Conservation (phyloP, 1,140 invertebrate genomes). For the Heliothis subflexa region DNA sequence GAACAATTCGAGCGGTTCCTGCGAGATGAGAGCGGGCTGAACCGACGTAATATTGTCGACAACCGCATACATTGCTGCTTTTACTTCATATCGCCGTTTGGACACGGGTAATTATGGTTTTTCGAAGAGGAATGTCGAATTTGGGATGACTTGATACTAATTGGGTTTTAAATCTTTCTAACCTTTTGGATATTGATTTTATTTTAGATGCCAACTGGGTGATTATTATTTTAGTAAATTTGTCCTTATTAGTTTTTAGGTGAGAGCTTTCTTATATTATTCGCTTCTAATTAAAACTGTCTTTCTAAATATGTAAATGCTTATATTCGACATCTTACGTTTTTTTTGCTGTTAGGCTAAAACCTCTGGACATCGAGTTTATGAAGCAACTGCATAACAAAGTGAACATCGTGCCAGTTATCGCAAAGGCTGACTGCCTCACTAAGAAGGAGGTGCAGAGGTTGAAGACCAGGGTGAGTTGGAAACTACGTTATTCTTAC, state of each 20-base stretch:
- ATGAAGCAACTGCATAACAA: slow-evolving; percentile 99
- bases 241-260: too few species aligned
- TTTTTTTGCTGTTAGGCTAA: slow-evolving; percentile 86
- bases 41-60: slow-evolving; percentile 96
- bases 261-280: too few species aligned
- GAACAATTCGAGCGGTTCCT: slow-evolving; percentile 97
- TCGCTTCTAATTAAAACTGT: too few species aligned
- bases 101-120: slow-evolving; percentile 92
- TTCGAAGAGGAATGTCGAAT: too few species aligned
- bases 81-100: slow-evolving; percentile 99
- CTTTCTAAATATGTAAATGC: neutral
- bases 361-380: slow-evolving; percentile 98
- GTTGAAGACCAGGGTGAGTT: slow-evolving; percentile 93
- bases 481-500: neutral
- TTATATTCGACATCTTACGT: too few species aligned
- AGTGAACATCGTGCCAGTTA: slow-evolving; percentile 99
- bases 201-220: too few species aligned
- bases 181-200: too few species aligned
- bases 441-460: slow-evolving; percentile 97
- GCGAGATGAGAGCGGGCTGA: slow-evolving; percentile 96
- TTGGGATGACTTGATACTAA: too few species aligned
- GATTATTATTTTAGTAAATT: too few species aligned
- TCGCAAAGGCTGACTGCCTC: slow-evolving; percentile 99
- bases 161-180: too few species aligned
- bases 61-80: slow-evolving; percentile 98